These are phyloP conservation scores for Gorsachius magnificus DNA, from an alignment of 2,797 vertebrate genomes.

Conservation along the genomic window DNA sequence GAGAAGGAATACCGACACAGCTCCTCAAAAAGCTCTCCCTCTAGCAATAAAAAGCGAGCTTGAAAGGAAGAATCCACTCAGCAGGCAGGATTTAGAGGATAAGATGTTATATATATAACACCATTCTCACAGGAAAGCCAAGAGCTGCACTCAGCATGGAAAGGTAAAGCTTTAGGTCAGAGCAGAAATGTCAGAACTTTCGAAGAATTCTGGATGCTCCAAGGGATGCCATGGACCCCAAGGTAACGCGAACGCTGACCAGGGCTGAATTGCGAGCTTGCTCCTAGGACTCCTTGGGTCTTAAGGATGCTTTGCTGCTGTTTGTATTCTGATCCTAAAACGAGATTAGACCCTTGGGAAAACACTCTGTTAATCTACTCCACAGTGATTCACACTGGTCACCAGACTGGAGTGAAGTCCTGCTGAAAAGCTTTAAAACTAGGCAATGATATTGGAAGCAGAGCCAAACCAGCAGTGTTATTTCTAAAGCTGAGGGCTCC, in stretches of 20 bases:
- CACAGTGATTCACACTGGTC: conserved; percentile 37
- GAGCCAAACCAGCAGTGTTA: conserved; percentile 55
- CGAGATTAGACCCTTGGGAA: conserved; percentile 53
- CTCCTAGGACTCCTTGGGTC: not conserved
- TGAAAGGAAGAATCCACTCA: conserved; percentile 36
- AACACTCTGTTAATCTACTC: conserved; percentile 39
- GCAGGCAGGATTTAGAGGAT: conserved; percentile 32
- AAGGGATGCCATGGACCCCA: not conserved
- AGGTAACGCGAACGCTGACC: not conserved
- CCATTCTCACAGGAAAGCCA: not conserved
- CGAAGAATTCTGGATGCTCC: conserved; percentile 16
- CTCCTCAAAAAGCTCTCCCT: not conserved
- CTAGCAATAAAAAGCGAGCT: not conserved
- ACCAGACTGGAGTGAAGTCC: conserved; percentile 23
- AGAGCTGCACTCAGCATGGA: conserved; percentile 29
- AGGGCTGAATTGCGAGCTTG: not conserved
- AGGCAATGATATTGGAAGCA: conserved; percentile 33
- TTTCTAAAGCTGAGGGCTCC: not conserved
- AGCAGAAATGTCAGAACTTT: conserved; percentile 34
- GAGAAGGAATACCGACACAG: not conserved
- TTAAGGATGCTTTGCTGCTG: conserved; percentile 53
- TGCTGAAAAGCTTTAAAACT: conserved; percentile 60
- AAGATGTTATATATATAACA: conserved; percentile 1
- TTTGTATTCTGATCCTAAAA: conserved; percentile 61
- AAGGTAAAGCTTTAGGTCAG: conserved; percentile 41